phyloP scores from a whole-genome alignment of 2,888 invertebrate species.

The Xanthia icteritia region DNA sequence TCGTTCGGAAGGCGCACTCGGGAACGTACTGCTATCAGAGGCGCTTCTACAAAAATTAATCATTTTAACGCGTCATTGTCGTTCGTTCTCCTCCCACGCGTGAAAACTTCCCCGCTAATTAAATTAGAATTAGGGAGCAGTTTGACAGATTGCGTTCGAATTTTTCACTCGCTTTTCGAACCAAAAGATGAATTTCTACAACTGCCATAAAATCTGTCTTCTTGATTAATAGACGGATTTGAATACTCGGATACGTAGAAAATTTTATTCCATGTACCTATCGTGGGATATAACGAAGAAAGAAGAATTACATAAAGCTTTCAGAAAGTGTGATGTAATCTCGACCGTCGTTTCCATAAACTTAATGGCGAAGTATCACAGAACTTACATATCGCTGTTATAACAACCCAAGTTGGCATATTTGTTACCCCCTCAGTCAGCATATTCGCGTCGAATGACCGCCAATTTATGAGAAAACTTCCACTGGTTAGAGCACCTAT shows the following conservation, averaged over 20 bases:
- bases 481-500: slow-evolving; percentile 88
- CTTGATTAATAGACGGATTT: slow-evolving; percentile 82
- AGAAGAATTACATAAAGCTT: slow-evolving; percentile 88
- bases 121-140: slow-evolving; percentile 87
- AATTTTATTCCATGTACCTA: slow-evolving; percentile 75
- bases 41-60: slow-evolving; percentile 87
- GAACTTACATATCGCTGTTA: slow-evolving; percentile 90
- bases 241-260: slow-evolving; percentile 71
- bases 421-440: slow-evolving; percentile 90
- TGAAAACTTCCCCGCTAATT: slow-evolving; percentile 87
- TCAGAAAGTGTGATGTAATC: slow-evolving; percentile 90
- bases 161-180: slow-evolving; percentile 79
- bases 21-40: slow-evolving; percentile 74
- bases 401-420: slow-evolving; percentile 90
- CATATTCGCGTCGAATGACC: slow-evolving; percentile 90
- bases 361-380: slow-evolving; percentile 90
- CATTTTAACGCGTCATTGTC: slow-evolving; percentile 90
- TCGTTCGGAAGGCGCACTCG: slow-evolving; percentile 79
- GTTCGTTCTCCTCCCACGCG: slow-evolving; percentile 83
- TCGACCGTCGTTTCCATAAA: slow-evolving; percentile 89
- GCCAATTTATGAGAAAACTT: slow-evolving; percentile 91
- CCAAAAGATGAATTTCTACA: slow-evolving; percentile 76
- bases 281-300: slow-evolving; percentile 77
- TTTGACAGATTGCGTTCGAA: slow-evolving; percentile 86
- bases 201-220: slow-evolving; percentile 81